These are phyloP conservation scores for Anticlea derivata DNA, from an alignment of 2,888 invertebrate species.

Conservation along the genomic window DNA sequence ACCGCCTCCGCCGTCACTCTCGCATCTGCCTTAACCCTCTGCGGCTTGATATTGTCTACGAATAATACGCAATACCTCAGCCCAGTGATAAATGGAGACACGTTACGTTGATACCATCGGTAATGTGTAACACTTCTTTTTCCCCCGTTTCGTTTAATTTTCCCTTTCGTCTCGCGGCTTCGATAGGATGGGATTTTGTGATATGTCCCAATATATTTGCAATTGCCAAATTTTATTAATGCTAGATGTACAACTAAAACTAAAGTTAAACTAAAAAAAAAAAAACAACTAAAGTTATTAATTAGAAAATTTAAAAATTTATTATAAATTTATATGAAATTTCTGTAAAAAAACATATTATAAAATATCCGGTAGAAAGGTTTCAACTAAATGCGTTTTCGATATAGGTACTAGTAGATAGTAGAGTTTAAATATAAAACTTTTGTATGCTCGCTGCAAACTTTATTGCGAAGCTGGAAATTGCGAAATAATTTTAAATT, in stretches of 20 bases:
- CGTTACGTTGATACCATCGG: slow-evolving; percentile 57
- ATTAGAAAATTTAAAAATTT: no score
- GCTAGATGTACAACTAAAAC: no score
- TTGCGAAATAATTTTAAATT: no score
- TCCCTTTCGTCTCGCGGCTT: slow-evolving; percentile 6
- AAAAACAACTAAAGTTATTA: no score
- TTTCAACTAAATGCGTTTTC: not conserved
- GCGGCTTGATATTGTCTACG: slow-evolving; percentile 50
- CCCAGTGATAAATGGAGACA: slow-evolving; percentile 57
- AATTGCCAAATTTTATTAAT: no score
- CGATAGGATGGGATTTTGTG: slow-evolving; percentile 3
- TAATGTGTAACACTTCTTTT: slow-evolving; percentile 50
- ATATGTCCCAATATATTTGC: not conserved
- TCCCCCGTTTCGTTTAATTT: slow-evolving; percentile 38
- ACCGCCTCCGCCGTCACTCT: no score
- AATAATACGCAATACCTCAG: slow-evolving; percentile 62
- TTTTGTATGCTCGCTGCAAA: slow-evolving; percentile 2
- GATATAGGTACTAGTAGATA: not conserved
- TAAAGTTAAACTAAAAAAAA: no score
- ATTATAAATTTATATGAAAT: no score
- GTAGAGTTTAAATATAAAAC: slow-evolving; percentile 12
- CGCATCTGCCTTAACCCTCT: slow-evolving; percentile 20
- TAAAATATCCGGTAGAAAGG: not conserved
- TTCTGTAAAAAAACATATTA: no score
- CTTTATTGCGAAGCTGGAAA: not conserved